Percentiles rank a stretch among this genome's conserved stretches.
Evolutionary conservation across 2,113 vertebrate species (phyloP).

Genomic region (Lophura nycthemera): DNA sequence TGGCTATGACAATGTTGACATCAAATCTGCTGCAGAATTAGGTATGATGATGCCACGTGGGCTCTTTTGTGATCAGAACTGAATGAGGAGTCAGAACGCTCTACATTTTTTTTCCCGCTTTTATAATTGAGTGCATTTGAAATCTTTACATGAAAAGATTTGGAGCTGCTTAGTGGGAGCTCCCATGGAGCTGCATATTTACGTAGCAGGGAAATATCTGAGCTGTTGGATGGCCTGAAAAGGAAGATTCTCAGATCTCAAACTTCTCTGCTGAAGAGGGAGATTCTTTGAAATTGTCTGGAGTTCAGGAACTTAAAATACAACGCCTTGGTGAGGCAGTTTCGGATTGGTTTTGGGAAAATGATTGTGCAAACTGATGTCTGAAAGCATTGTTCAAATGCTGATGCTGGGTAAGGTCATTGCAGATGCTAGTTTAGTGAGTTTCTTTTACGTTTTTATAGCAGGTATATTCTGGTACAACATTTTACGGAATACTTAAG

Average conservation of each 20-base stretch:
- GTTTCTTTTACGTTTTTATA: not conserved
- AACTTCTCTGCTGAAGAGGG: not conserved
- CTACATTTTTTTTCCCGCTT: accelerated
- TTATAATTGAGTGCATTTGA: not conserved
- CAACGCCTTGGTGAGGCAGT: not conserved
- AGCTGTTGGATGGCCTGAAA: not conserved
- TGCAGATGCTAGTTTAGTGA: not conserved
- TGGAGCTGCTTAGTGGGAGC: not conserved
- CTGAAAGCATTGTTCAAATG: not conserved
- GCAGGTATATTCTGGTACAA: not conserved
- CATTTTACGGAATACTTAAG: not conserved
- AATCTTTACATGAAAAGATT: not conserved
- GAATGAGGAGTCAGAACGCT: not conserved
- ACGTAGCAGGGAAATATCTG: not conserved
- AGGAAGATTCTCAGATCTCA: not conserved
- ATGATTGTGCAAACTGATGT: not conserved
- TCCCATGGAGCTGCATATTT: not conserved
- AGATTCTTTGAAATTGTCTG: not conserved
- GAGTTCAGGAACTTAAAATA: not conserved
- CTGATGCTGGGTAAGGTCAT: not conserved
- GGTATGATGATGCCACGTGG: slow-evolving; percentile 74
- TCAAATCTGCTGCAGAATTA: slow-evolving; percentile 90
- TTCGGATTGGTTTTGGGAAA: not conserved
- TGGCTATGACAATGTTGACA: slow-evolving; percentile 90
- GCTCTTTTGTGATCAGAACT: not conserved